Conservation (phyloP, 2,888 invertebrate genomes). For the Caradrina kadenii region DNA sequence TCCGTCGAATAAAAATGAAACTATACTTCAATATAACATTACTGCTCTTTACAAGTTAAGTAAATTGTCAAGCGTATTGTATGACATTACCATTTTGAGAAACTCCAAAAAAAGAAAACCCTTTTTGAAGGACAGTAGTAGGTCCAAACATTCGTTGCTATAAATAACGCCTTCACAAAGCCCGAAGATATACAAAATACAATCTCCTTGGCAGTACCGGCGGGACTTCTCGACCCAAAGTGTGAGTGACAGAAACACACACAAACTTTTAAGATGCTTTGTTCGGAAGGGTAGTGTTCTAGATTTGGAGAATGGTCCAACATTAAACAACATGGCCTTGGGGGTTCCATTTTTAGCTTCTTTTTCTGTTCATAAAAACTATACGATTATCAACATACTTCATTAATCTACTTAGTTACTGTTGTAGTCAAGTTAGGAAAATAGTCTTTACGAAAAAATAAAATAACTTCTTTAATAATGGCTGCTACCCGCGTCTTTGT, state of each 20-base stretch:
- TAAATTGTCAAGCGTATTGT: no score
- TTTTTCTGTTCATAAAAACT: background rate
- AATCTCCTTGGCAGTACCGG: constrained; percentile 4
- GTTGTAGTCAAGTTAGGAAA: no score
- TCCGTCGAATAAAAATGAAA: no score
- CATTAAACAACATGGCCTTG: constrained; percentile 5
- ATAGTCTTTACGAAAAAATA: no score
- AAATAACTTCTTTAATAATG: no score
- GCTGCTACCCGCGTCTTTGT: no score
- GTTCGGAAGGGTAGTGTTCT: constrained; percentile 17
- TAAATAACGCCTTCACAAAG: constrained; percentile 6
- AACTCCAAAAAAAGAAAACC: background rate
- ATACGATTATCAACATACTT: no score
- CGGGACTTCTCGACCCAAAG: constrained; percentile 22
- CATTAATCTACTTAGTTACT: no score
- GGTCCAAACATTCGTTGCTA: background rate
- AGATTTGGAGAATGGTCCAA: constrained; percentile 14
- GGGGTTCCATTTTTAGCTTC: background rate
- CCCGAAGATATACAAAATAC: constrained; percentile 16
- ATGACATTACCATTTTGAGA: background rate
- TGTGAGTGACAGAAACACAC: constrained; percentile 42
- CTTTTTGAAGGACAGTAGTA: background rate
- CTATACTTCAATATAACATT: background rate
- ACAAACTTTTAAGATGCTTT: constrained; percentile 44
- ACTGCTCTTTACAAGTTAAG: background rate